Evolutionary conservation across 2,888 invertebrate genomes (phyloP).

Genomic region (Oasisia sp.): DNA sequence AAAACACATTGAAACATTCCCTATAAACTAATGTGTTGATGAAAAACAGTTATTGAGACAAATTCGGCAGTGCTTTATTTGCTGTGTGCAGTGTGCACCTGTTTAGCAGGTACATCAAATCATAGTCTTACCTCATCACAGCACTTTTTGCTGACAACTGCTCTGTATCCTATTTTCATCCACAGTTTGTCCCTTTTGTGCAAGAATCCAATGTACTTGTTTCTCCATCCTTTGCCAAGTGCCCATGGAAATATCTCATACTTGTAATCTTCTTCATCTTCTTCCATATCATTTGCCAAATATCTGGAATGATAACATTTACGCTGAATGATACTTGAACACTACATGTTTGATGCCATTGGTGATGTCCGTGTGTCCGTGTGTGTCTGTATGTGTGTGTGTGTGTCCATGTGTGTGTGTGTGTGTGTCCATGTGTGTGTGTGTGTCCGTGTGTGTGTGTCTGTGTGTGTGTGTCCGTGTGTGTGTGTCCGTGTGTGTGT

Average conservation of each 20-base stretch:
- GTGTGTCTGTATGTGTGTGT: no score
- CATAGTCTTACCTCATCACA: slow-evolving; percentile 67
- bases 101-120: neutral
- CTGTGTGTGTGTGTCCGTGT: no score
- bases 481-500: no score
- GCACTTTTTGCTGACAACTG: slow-evolving; percentile 68
- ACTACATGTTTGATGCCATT: no score
- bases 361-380: no score
- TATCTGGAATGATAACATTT: slow-evolving; percentile 57
- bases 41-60: no score
- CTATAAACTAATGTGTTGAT: no score
- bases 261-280: slow-evolving; percentile 70
- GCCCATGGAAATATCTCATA: slow-evolving; percentile 68
- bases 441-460: no score
- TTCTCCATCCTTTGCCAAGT: slow-evolving; percentile 61
- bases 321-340: neutral
- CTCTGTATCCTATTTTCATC: slow-evolving; percentile 68
- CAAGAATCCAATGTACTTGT: slow-evolving; percentile 57
- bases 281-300: slow-evolving; percentile 72
- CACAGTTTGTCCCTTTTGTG: slow-evolving; percentile 63
- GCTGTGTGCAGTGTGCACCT: neutral
- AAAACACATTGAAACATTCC: no score
- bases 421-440: no score
- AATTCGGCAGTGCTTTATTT: no score
- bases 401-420: neutral